Evolutionary conservation across 1,140 invertebrate species (phyloP), one percentile per base, ranked within the genome.

Genomic region (Cotesia chilonis): DNA sequence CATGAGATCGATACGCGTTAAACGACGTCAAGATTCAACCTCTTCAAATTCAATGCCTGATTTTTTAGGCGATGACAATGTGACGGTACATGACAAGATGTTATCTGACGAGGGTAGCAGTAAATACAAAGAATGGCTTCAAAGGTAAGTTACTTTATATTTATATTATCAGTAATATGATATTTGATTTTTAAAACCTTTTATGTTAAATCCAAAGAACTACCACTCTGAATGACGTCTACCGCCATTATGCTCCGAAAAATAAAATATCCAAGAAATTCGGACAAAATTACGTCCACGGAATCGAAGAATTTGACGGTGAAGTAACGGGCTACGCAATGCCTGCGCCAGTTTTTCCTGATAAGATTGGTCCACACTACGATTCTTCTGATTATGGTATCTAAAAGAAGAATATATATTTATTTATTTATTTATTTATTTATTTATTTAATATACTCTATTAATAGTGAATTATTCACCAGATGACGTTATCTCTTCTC

Each of bases 111-210:
- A 90, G 54, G 92, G 92, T 17, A 92, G 91, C 3, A 83, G 86
- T 5, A 89, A 89, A 77, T 93, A 93, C 77, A 90, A 92, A 81
- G 87, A 92, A 61, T 92, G 92, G 91, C 78, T 93, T 9, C 81
- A 89, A 28, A 91, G 90, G 92, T 92, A 84, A 86, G 28, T 28
- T 28, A 28, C 28, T 52, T 17, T 54, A 54, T 47, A 12, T 52
- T 68, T 1, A 17, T 17, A 17, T 17, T 54, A 59, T 35, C 35
- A 64, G 4, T n/a, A 72, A 65, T 61, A 70, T 71, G 5, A 47
- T 41, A 17, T 28, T 28, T 28, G 28, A 55, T 68, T 38, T 63
- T 28, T 55, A 54, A 63, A 37, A 10, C 51, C 55, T 54, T 64
- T 61, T 6, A 41, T 55, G 57, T 35, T 59, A 59, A 57, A 38